Base-by-base conservation (phyloP, 2,797 vertebrate genomes). In the Sebastes paucispinis region DNA sequence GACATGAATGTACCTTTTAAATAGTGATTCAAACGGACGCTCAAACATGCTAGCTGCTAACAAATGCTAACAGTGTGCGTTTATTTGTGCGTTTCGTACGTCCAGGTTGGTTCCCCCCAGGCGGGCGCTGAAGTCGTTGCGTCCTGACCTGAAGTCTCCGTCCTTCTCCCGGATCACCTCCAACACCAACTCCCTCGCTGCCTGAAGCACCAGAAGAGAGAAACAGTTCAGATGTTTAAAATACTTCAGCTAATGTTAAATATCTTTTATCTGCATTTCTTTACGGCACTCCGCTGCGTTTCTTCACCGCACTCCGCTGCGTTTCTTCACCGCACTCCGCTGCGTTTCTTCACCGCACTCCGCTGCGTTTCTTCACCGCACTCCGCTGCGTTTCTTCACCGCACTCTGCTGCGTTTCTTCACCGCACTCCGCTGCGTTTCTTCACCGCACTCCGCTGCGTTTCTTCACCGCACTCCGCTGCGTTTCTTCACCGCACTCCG, bases 101-200 rank as follows among this genome's bases (percentile, higher is more conserved):
- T 99, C 98, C 94, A 99, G 90, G 84, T 96, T 98, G 92, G 96
- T 95, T 86, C 97, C 97, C 77, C 98, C 98, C 89, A 97, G 94
- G 18, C 98, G 96, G 88, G 97, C 96, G 76, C 95, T 91, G 77
- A 98, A 98, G 89, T 99, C 98, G 3, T 94, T 96, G 52, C 98
- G 96, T 6, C 97, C 94, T 1, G 96, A 94, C 75, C 97, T 94
- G 87, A 99, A 99, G 86, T 99, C 98, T 31, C 96, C 97, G 74
- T 99, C 98, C 93, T 98, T 99, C 74, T 99, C 98, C 77, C 98
- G 91, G 94, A 99, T 98, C 93, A 99, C 98, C 94, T 99, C 98
- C 86, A 97, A 88, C 39, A 99, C 98, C 96, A 99, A 91, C 94
- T 99, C 98, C 89, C 97, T 96, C 0, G 98, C 98, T 92, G 98